Evolutionary conservation across 2,888 invertebrate species (phyloP).

Genomic region (Pocota personata): DNA sequence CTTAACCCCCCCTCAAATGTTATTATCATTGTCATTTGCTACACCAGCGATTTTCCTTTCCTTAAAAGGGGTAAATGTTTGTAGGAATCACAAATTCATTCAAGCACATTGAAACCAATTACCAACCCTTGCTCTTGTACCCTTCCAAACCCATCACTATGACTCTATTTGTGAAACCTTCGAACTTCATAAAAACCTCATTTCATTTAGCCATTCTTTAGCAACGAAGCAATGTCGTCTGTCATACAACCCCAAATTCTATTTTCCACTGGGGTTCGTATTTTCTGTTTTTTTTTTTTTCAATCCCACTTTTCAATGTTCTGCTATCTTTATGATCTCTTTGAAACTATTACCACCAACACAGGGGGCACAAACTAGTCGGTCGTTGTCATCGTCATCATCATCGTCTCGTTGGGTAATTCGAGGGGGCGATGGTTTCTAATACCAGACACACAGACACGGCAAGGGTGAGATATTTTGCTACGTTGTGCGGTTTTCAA

Average conservation of each 20-base stretch:
- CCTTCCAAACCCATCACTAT: background rate
- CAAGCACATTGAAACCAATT: conserved; percentile 56
- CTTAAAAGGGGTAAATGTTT: background rate
- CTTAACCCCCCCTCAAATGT: background rate
- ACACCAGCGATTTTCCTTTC: conserved; percentile 23
- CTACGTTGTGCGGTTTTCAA: conserved; percentile 54
- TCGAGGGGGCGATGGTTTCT: conserved; percentile 22
- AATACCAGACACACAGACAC: conserved; percentile 1
- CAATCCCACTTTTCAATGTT: conserved; percentile 26
- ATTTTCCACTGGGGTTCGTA: background rate
- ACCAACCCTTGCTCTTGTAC: conserved; percentile 24
- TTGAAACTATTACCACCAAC: conserved; percentile 44
- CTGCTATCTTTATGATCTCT: conserved; percentile 50
- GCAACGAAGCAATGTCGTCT: background rate
- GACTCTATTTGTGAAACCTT: conserved; percentile 47
- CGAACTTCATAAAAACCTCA: conserved; percentile 61
- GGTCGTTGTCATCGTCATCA: conserved; percentile 8
- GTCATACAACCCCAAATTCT: conserved; percentile 32
- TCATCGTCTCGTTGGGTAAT: conserved; percentile 35
- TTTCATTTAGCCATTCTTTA: conserved; percentile 45
- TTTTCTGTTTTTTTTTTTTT: background rate
- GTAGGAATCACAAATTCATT: conserved; percentile 37
- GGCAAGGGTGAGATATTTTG: conserved; percentile 27
- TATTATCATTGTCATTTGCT: conserved; percentile 25
- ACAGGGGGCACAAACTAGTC: background rate